Base-by-base conservation (phyloP, 2,797 vertebrate genomes). In the Anomalospiza imberbis region DNA sequence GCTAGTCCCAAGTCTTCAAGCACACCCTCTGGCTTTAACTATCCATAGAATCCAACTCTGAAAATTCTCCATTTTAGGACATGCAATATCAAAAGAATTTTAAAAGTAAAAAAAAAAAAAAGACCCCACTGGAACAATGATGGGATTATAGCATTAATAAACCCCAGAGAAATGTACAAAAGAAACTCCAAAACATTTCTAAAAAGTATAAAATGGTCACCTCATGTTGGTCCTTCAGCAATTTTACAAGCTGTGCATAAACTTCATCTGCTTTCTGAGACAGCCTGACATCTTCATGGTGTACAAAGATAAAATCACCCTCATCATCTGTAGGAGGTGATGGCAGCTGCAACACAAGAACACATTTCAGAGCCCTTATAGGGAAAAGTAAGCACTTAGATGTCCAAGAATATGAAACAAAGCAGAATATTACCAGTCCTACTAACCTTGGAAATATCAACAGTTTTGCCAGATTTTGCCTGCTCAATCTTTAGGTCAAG, bases 291-390 rank as follows among this genome's bases (percentile, higher is more conserved):
- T 99, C 99, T n/a, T 98, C 98, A 74, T 99, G 99, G 95, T 99
- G 98, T 75, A 99, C 98, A 89, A 99, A 97, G 95, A 99, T 99
- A 96, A 99, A 99, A 96, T 99, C 99, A 14, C 98, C 98, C 3
- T 99, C 99, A 17, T 99, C 99, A 93, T 99, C 99, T 18, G 96
- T 98, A 68, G 98, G 98, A 53, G 98, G 99, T 70, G 99, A 99
- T 50, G 99, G 99, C 62, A 99, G 97, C 99, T 99, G 85, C 68
- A 95, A 94, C 84, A 87, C 20, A 97, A 93, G 42, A 91, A 60
- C 70, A 47, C 17, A 60, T 44, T 63, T 93, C 87, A 95, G 85
- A 78, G 63, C n/a, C 55, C 17, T 55, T 51, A 54, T 0, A 81
- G 60, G 16, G n/a, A 66, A 48, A 50, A 75, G n/a, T 7, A 71